Base-by-base conservation (phyloP, 1,140 invertebrate species). In the Steinernema feltiae region DNA sequence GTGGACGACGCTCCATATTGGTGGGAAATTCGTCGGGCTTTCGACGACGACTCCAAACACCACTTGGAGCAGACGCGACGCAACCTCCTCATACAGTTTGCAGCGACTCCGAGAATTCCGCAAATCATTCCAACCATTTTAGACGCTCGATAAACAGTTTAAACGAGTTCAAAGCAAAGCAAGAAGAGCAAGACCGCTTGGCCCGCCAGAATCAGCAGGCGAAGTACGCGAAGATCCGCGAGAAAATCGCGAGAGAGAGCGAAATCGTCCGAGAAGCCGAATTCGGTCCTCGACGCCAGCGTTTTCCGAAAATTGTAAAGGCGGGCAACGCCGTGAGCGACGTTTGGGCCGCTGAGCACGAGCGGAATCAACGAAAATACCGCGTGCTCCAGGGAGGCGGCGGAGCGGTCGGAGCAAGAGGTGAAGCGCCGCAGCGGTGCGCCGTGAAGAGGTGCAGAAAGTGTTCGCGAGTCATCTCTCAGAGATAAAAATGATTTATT, bases 1-100 rank as follows among this genome's bases (percentile, higher is more conserved):
- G 24, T 3, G 15, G 15, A 12, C 7, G 53, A 63, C 15, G 53
- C 53, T 3, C 53, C 53, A 3, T 63, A 63, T 21, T 63, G 53
- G 53, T 63, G 53, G 53, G 53, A 63, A 21, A 63, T 63, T 3
- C 53, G 53, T 15, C 12, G 53, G 24, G 15, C 53, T 21, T 63
- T 63, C 53, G 53, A 63, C 53, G 53, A 63, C 53, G 24, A 63
- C 15, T 15, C 53, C 53, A 63, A 63, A 27, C 53, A 63, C 53
- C 53, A 21, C 53, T 21, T 63, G 7, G 53, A 63, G 53, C 53
- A 63, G 53, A 63, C 53, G 12, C 53, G 53, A 63, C 12, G 53
- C 2, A 63, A 63, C 53, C 53, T 63, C 24, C 53, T 63, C 12
- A 7, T 63, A 12, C 53, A 63, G 53, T 63, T n/a, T n/a, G n/a